phyloP scores from a whole-genome alignment of 2,888 invertebrate species.

The Leptinotarsa rubiginosa region DNA sequence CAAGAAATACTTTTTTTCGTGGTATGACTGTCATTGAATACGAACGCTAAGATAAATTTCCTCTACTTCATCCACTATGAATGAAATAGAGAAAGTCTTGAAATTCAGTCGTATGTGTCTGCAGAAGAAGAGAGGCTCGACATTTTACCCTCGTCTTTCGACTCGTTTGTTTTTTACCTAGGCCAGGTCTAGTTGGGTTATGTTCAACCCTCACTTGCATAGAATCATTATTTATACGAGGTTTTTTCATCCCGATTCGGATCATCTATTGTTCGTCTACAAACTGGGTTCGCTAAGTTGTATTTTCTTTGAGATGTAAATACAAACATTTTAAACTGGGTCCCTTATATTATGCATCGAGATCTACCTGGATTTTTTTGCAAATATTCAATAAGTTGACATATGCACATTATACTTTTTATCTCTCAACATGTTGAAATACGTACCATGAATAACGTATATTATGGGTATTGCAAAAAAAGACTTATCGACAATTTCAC shows the following conservation, averaged over 20 bases:
- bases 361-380: constrained; percentile 45
- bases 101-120: constrained; percentile 29
- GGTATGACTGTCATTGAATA: no score
- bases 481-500: neutral
- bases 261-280: constrained; percentile 51
- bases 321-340: constrained; percentile 50
- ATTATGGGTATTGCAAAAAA: neutral
- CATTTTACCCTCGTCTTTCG: constrained; percentile 34
- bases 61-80: neutral
- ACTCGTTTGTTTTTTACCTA: constrained; percentile 43
- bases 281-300: constrained; percentile 52
- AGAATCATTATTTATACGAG: constrained; percentile 53
- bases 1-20: no score
- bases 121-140: constrained; percentile 24
- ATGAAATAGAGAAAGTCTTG: constrained; percentile 22
- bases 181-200: constrained; percentile 32
- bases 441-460: neutral
- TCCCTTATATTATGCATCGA: constrained; percentile 52
- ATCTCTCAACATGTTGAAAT: neutral
- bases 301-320: constrained; percentile 53
- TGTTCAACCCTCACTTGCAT: constrained; percentile 43
- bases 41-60: neutral
- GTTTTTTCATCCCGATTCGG: constrained; percentile 51
- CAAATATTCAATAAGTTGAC: constrained; percentile 37
- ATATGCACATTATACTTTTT: neutral